phyloP scores from a whole-genome alignment of 2,888 invertebrate species.

The Steinernema hermaphroditum region DNA sequence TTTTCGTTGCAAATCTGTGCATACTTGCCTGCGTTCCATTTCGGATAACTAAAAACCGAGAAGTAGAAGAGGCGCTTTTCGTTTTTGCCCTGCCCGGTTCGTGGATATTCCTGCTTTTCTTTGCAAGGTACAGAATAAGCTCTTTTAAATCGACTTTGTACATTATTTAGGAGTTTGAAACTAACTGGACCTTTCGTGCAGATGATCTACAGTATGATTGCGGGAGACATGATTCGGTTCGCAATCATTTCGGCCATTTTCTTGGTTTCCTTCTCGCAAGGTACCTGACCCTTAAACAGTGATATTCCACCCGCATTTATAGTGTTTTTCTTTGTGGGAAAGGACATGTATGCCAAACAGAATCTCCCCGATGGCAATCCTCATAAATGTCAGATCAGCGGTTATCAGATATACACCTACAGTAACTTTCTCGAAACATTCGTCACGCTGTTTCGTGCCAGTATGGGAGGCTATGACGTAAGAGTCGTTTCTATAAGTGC shows the following conservation, averaged over 20 bases:
- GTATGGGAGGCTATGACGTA: slow-evolving; percentile 95
- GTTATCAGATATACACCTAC: slow-evolving; percentile 63
- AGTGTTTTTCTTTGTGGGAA: slow-evolving; percentile 81
- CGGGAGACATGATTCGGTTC: slow-evolving; percentile 96
- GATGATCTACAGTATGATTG: slow-evolving; percentile 99
- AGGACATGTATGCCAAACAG: slow-evolving; percentile 71
- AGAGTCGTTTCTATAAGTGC: slow-evolving; percentile 67
- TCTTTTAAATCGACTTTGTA: neutral
- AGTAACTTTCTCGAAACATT: slow-evolving; percentile 86
- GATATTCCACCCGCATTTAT: slow-evolving; percentile 34
- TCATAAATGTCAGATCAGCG: slow-evolving; percentile 49
- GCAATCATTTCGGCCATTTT: slow-evolving; percentile 94
- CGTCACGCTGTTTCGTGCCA: slow-evolving; percentile 97
- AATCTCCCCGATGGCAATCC: slow-evolving; percentile 51
- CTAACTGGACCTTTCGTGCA: slow-evolving; percentile 97
- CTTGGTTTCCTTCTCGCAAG: slow-evolving; percentile 91
- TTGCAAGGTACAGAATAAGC: slow-evolving; percentile 83
- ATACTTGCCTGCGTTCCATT: slow-evolving; percentile 69
- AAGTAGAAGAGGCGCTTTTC: slow-evolving; percentile 86
- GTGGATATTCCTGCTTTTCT: slow-evolving; percentile 97
- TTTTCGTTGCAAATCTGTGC: slow-evolving; percentile 85
- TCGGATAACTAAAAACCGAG: slow-evolving; percentile 58
- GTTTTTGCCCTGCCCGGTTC: slow-evolving; percentile 90
- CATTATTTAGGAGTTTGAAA: slow-evolving; percentile 54
- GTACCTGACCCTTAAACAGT: slow-evolving; percentile 69